Evolutionary conservation across 2,797 vertebrate species (phyloP), one percentile per base, ranked within the genome.

Genomic region (Decapterus maruadsi): DNA sequence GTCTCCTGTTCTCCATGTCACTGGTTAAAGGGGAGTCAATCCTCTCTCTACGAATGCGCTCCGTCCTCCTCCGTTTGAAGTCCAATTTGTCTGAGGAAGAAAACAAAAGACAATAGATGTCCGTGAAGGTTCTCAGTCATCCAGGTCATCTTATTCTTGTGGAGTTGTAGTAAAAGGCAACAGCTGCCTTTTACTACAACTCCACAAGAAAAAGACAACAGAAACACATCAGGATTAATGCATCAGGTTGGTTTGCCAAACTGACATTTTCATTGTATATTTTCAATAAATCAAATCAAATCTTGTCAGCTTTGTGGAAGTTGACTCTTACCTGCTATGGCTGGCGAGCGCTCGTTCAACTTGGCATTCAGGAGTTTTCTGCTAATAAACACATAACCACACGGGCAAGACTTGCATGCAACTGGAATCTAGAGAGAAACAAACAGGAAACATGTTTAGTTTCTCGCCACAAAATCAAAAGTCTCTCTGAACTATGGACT

Each of bases 351-450:
- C 83, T 99, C 97, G 19, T 95, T 94, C 77, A 97, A 95, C 89
- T 96, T 98, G 58, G 97, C 98, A 80, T 97, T 97, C 59, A 99
- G 90, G 65, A 99, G 97, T 83, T 98, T 99, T 89, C 98, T 95
- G 90, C 98, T 99, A 81, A 99, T 99, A 91, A 99, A 99, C 89
- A 99, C 96, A 72, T 94, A 99, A 75, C 98, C 98, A 92, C 98
- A 99, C 6, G 98, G 96, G 85, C 98, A 99, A 4, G 98, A 98
- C 90, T 99, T 99, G 89, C 98, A 99, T 11, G 98, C 98, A 85
- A 99, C 98, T 64, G 98, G 98, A 94, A 99, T 98, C 98, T 99
- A 29, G 62, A 92, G 63, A 73, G 82, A 81, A 82, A 64, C 36
- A 86, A 68, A 78, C 11, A 75, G n/a, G 5, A 80, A 57, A 48